phyloP scores from a whole-genome alignment of 2,888 invertebrate species.

The Drosophila nr. fundita region DNA sequence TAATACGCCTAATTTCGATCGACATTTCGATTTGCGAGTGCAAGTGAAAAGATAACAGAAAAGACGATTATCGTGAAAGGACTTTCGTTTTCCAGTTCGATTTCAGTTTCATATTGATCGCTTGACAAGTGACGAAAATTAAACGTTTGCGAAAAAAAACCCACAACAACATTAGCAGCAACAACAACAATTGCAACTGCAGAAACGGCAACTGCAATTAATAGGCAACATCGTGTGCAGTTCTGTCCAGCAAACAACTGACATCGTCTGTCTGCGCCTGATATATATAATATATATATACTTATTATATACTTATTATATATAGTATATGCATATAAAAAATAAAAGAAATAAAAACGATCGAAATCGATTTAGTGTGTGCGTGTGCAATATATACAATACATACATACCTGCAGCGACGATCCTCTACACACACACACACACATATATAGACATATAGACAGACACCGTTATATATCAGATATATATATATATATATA shows the following conservation, averaged over 20 bases:
- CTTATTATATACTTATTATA: constrained; percentile 39
- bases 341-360: constrained; percentile 27
- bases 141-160: constrained; percentile 45
- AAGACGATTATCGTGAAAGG: constrained; percentile 55
- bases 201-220: constrained; percentile 39
- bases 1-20: constrained; percentile 7
- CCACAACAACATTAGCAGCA: constrained; percentile 19
- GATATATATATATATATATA: constrained; percentile 45
- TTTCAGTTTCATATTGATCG: neutral
- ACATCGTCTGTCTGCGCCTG: constrained; percentile 70
- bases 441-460: constrained; percentile 21
- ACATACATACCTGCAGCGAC: constrained; percentile 55
- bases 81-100: constrained; percentile 56
- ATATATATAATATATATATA: constrained; percentile 32
- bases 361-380: constrained; percentile 60
- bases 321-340: constrained; percentile 20
- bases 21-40: constrained; percentile 20
- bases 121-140: constrained; percentile 41
- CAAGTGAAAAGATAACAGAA: constrained; percentile 26
- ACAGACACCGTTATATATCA: constrained; percentile 32
- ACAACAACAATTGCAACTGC: constrained; percentile 41
- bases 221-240: constrained; percentile 33
- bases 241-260: constrained; percentile 66
- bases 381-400: constrained; percentile 47
- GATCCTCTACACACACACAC: constrained; percentile 70